Evolutionary conservation across 2,797 vertebrate genomes (phyloP).

Genomic region (Notoglanidium macrostoma): DNA sequence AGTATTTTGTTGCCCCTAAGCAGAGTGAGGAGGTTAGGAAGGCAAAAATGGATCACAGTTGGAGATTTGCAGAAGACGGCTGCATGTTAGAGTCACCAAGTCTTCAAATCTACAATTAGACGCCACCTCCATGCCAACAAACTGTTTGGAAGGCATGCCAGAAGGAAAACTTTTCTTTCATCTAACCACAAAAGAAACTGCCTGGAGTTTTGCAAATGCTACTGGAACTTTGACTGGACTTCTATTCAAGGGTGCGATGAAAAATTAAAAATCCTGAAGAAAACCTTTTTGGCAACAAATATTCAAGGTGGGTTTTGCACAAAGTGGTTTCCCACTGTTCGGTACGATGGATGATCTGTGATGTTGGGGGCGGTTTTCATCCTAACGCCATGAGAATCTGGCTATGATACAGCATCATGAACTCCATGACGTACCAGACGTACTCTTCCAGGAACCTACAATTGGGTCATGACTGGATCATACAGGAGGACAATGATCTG

Average conservation of each 20-base stretch:
- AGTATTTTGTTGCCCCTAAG: neutral
- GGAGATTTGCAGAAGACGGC: constrained; percentile 19
- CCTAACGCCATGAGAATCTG: neutral
- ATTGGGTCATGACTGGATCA: neutral
- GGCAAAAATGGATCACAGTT: neutral
- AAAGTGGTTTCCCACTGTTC: neutral
- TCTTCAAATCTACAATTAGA: constrained; percentile 24
- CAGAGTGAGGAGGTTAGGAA: neutral
- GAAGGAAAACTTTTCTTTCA: neutral
- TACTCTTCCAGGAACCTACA: neutral
- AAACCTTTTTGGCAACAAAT: neutral
- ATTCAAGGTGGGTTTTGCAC: neutral
- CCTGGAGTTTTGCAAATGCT: neutral
- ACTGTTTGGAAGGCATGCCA: neutral
- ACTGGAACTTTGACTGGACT: neutral
- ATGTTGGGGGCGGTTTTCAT: neutral
- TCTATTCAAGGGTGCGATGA: neutral
- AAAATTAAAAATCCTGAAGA: neutral
- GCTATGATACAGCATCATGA: neutral
- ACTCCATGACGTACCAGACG: neutral
- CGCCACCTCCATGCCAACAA: constrained; percentile 8
- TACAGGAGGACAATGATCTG: neutral
- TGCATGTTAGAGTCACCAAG: constrained; percentile 10
- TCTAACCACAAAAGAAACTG: constrained; percentile 4
- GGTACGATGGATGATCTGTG: neutral